Evolutionary conservation across 2,797 vertebrate genomes (phyloP), one percentile per base, ranked within the genome.

Genomic region (Catamblyrhynchus diadema): DNA sequence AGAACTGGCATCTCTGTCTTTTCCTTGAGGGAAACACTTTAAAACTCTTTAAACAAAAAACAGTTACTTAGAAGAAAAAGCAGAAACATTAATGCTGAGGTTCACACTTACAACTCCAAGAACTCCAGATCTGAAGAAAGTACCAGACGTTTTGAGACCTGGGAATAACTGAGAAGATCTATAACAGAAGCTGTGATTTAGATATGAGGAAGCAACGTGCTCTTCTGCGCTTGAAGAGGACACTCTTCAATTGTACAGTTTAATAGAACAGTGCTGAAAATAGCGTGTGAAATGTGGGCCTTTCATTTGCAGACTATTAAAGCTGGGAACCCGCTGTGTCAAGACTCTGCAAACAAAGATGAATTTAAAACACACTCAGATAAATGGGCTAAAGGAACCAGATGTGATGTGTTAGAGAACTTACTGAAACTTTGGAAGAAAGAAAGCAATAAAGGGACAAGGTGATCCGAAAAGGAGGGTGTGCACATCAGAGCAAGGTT

Each of bases 291-390:
- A 93, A 97, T 93, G 94, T 95, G 88, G 95, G 77, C 82, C 95
- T 96, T 97, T 96, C 95, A 94, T 90, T 93, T 35, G 62, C 89
- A 96, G 95, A 79, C 93, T 95, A 95, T 96, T 95, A 95, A 89
- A 96, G 90, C 94, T 4, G 53, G 90, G 83, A 96, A 88, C 93
- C 93, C 0, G 79, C 95, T 96, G 96, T 86, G 93, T 93, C 85
- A 90, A 94, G 90, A 84, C 94, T 90, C 91, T 67, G 87, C 91
- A 95, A 94, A 97, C 87, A 94, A 94, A 94, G 95, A 96, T 61
- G 91, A 91, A 91, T 95, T 88, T 86, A 88, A 96, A 96, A 88
- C 90, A 91, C 77, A 64, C 65, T 64, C 73, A 86, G 94, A 96
- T 79, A 93, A 95, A 94, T 75, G 47, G 66, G 80, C 80, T 90